Conservation (phyloP, 2,113 vertebrate genomes). For the Strix uralensis region DNA sequence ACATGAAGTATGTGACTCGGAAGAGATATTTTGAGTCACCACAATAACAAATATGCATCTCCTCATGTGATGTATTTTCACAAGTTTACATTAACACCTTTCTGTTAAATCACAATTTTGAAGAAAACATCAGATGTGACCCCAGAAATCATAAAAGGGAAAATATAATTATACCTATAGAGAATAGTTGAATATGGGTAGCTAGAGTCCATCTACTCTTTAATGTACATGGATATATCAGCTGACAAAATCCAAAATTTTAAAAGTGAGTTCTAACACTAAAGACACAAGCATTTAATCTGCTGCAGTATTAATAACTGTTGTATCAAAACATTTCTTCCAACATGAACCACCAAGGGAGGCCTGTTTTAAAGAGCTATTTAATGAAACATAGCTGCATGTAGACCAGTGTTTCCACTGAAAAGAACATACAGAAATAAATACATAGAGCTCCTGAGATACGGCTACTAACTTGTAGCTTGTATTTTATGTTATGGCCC, state of each 20-base stretch:
- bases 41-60: not conserved
- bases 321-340: not conserved
- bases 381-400: not conserved
- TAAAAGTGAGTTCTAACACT: not conserved
- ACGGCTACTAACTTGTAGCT: not conserved
- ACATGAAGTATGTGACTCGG: not conserved
- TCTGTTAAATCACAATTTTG: not conserved
- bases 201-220: not conserved
- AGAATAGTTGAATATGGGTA: not conserved
- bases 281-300: not conserved
- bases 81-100: not conserved
- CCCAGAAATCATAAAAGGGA: not conserved
- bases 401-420: not conserved
- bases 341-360: not conserved
- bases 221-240: not conserved
- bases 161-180: not conserved
- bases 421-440: not conserved
- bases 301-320: not conserved
- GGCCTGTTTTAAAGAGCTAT: not conserved
- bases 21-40: not conserved
- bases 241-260: not conserved
- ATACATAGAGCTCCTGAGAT: not conserved
- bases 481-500: not conserved
- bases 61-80: not conserved
- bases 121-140: not conserved